Conservation (phyloP, 2,888 invertebrate genomes). For the Drosophila pseudotalamancana region DNA sequence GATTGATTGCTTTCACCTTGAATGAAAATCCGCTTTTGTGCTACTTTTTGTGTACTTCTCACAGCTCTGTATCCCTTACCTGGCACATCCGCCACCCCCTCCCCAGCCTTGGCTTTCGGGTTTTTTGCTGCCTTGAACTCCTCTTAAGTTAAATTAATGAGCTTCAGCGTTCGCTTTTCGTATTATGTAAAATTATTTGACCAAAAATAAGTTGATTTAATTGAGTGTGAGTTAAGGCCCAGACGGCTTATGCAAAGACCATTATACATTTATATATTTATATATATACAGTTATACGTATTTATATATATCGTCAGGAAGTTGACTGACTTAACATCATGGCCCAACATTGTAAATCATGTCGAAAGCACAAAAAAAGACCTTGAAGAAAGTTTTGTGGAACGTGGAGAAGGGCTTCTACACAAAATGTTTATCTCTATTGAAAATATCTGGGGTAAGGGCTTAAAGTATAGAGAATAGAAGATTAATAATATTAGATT, state of each 20-base stretch:
- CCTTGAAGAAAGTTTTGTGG: conserved; percentile 7
- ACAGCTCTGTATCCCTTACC: conserved; percentile 44
- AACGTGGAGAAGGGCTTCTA: neutral
- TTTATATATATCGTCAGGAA: no score
- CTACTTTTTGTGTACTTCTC: conserved; percentile 59
- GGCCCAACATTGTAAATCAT: conserved; percentile 45
- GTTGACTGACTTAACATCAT: conserved; percentile 43
- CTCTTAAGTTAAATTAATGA: conserved; percentile 78
- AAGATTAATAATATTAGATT: neutral
- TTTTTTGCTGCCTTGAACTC: conserved; percentile 50
- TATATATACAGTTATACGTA: no score
- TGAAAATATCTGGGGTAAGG: neutral
- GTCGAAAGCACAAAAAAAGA: conserved; percentile 11
- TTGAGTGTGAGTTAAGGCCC: conserved; percentile 64
- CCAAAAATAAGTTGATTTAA: conserved; percentile 78
- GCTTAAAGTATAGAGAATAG: neutral
- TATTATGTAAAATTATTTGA: conserved; percentile 77
- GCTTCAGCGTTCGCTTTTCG: conserved; percentile 49
- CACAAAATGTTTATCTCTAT: conserved; percentile 7
- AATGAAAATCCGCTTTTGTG: conserved; percentile 79
- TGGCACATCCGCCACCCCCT: conserved; percentile 44
- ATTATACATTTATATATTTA: conserved; percentile 28
- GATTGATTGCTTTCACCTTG: conserved; percentile 81
- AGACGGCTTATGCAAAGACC: conserved; percentile 32
- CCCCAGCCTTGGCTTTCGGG: conserved; percentile 1